Evolutionary conservation across 2,888 invertebrate genomes (phyloP).

Genomic region (Fissipunctia ypsillon): DNA sequence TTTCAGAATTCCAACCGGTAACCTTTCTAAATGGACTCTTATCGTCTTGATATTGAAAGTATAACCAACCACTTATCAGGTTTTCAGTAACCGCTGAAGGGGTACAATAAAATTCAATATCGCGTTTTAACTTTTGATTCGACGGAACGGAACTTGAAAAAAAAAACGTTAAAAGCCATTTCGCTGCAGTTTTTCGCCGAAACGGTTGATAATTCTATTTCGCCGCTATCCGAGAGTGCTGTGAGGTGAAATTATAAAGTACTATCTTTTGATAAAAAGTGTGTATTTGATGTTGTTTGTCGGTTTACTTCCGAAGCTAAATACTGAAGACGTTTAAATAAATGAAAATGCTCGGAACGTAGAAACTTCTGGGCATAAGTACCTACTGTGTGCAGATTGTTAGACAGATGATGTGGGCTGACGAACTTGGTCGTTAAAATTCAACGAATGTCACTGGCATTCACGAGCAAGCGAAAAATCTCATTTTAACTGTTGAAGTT

Average conservation of each 20-base stretch:
- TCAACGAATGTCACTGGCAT: background rate
- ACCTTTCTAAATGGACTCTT: conserved; percentile 52
- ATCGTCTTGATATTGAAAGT: conserved; percentile 51
- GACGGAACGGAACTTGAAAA: conserved; percentile 68
- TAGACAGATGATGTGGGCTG: background rate
- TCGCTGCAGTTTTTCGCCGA: conserved; percentile 75
- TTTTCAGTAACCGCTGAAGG: conserved; percentile 53
- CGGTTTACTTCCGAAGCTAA: conserved; percentile 31
- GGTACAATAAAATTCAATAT: conserved; percentile 72
- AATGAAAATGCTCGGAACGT: background rate
- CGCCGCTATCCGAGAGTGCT: conserved; percentile 72
- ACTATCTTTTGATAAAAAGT: conserved; percentile 62
- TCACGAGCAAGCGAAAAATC: background rate
- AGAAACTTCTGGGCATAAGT: background rate
- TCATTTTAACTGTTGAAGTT: too few relatives aligned
- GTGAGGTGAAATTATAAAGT: conserved; percentile 70
- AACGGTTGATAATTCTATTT: conserved; percentile 82
- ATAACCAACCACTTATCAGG: conserved; percentile 55
- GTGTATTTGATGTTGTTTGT: conserved; percentile 57
- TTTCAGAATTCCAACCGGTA: conserved; percentile 34
- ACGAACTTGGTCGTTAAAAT: background rate
- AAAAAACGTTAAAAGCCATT: conserved; percentile 78
- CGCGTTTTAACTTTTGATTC: conserved; percentile 71
- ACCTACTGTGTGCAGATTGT: background rate
- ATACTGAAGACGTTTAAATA: background rate